Evolutionary conservation across 2,797 vertebrate genomes (phyloP), one percentile per base, ranked within the genome.

Genomic region (Centropyge bicolor): DNA sequence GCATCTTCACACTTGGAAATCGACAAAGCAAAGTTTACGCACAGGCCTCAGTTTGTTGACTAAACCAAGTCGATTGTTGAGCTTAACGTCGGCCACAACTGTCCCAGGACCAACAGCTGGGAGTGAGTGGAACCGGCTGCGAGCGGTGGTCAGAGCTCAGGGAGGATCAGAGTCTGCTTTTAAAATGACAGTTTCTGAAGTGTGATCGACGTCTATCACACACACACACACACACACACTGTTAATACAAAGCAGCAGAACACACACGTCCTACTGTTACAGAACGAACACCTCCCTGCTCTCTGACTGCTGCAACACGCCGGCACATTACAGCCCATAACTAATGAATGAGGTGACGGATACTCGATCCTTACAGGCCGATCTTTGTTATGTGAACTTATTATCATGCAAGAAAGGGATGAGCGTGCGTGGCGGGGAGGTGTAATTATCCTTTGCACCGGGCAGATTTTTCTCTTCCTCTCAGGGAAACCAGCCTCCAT

Each of bases 381-480:
- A 38, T 57, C 55, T 54, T 35, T 46, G 52, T 40, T 13, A 17
- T 35, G 12, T 45, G 17, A 64, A 36, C 20, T 20, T 60, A 65
- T 63, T 66, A 45, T 61, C 22, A 19, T 51, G 27, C 46, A 64
- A 46, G 75, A 54, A 68, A 74, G 6, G 67, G 9, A 11, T 51
- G 8, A 8, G 70, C 27, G 10, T 45, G 31, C 41, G 24, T 19
- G 46, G 20, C 31, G 60, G 68, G 36, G 8, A 63, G 31, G 46
- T 61, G 60, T 57, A 70, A 57, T 83, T 62, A 75, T 86, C 43
- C 31, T 27, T 63, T 76, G 24, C 66, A 41, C 20, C 24, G 24
- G 12, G 45, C 70, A 69, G 60, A 27, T 76, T 62, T 77, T 46
- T 71, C 62, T 36, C 62, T 69, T 85, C 57, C 43, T 56, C 13